A percentile compares a stretch with the other conserved stretches of the same genome.
phyloP scores from a whole-genome alignment of 37 sponge, comb jelly and placozoan genomes.

The Mnemiopsis leidyi region DNA sequence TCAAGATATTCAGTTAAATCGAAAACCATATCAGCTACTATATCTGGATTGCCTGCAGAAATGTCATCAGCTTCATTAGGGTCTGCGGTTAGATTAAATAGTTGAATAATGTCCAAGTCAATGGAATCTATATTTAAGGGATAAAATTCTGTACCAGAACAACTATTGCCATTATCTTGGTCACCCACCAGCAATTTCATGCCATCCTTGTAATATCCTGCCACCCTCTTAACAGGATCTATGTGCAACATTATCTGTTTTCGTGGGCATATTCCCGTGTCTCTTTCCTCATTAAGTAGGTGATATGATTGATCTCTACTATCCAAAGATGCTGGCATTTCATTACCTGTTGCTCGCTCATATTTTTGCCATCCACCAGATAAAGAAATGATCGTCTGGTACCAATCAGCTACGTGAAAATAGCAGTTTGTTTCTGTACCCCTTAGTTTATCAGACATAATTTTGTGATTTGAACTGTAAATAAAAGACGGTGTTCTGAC shows the following conservation, averaged over 20 bases:
- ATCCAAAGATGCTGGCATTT: background rate
- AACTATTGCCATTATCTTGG: background rate
- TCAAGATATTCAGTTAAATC: background rate
- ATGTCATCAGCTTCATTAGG: background rate
- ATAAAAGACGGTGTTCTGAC: background rate
- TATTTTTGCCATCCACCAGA: conserved; percentile 7
- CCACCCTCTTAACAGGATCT: conserved; percentile 12
- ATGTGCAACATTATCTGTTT: background rate
- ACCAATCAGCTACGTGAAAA: conserved; percentile 4
- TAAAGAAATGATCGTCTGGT: background rate
- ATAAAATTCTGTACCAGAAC: background rate
- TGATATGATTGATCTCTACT: background rate
- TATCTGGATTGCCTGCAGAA: background rate
- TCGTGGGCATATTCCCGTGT: background rate
- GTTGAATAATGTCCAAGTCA: background rate
- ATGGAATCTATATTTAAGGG: background rate
- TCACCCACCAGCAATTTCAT: background rate
- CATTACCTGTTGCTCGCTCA: background rate
- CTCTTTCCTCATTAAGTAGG: background rate
- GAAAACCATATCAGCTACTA: background rate
- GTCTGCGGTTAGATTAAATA: background rate
- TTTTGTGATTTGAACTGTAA: background rate
- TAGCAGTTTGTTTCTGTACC: background rate
- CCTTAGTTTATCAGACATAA: background rate
- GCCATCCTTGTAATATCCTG: background rate